Evolutionary conservation across 2,797 vertebrate species (phyloP), one percentile per base, ranked within the genome.

Genomic region (Sphenodon punctatus): DNA sequence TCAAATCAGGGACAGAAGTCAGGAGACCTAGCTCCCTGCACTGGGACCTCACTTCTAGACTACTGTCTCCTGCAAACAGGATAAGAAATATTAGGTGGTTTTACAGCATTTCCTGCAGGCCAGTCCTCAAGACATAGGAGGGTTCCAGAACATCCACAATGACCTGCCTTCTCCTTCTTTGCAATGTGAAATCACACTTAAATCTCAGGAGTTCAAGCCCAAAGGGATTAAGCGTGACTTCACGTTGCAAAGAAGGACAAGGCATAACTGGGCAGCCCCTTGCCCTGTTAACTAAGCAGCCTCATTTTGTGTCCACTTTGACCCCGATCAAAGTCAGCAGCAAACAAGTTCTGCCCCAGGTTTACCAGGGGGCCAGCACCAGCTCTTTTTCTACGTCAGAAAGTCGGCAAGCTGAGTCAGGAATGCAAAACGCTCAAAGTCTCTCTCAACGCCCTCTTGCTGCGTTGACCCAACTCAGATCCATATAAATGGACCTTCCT

Each of bases 51-150:
- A 43, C 1, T 34, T 25, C 27, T 22, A 41, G 30, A 0, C 20
- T 38, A 2, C 11, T 4, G 48, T 49, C 3, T 49, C 48, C n/a
- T 23, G 19, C 1, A 0, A 2, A 4, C 27, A 63, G 23, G 10
- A 0, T 65, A 19, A 64, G 65, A 6, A 36, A 22, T 3, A 12
- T n/a, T 0, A 2, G 0, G 1, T 1, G 20, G 25, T 30, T 7
- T 3, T 1, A 27, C 8, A n/a, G n/a, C n/a, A n/a, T n/a, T n/a
- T n/a, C n/a, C n/a, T n/a, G n/a, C n/a, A n/a, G n/a, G n/a, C n/a
- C n/a, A n/a, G n/a, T n/a, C n/a, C n/a, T n/a, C n/a, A n/a, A n/a
- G n/a, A n/a, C n/a, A n/a, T n/a, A n/a, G n/a, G n/a, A n/a, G n/a
- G n/a, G n/a, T n/a, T n/a, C n/a, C n/a, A n/a, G n/a, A n/a, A n/a